Evolutionary conservation across 2,888 invertebrate species (phyloP).

Genomic region (Cylloceria caligata): DNA sequence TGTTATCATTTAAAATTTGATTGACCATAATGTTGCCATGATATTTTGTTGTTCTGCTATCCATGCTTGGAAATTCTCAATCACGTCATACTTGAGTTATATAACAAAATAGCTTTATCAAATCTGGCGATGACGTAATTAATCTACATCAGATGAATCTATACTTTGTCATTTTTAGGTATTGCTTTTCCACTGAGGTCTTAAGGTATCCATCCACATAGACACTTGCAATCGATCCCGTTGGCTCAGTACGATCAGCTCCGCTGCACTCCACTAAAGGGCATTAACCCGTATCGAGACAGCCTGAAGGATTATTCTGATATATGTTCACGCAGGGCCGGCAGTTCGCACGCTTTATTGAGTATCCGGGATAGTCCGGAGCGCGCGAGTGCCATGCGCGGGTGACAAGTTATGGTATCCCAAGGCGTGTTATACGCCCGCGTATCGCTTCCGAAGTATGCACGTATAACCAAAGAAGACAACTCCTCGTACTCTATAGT

Average conservation of each 20-base stretch:
- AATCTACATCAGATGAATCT: too few relatives aligned
- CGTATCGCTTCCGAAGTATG: constrained; percentile 46
- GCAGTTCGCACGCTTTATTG: constrained; percentile 72
- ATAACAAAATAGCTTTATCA: too few relatives aligned
- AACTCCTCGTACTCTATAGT: constrained; percentile 67
- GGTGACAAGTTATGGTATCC: constrained; percentile 79
- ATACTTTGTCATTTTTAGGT: too few relatives aligned
- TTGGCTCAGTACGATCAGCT: constrained; percentile 34
- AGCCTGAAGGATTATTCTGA: constrained; percentile 76
- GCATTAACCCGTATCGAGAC: constrained; percentile 49
- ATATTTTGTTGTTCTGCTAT: too few relatives aligned
- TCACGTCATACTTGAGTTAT: too few relatives aligned
- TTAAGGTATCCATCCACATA: not conserved
- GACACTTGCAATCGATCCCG: constrained; percentile 26
- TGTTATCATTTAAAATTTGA: too few relatives aligned
- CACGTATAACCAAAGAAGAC: constrained; percentile 73
- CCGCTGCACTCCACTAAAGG: not conserved
- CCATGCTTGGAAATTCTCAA: too few relatives aligned
- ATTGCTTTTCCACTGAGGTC: too few relatives aligned
- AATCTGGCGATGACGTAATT: too few relatives aligned
- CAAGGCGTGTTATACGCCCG: constrained; percentile 71
- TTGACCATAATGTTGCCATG: too few relatives aligned
- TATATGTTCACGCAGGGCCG: constrained; percentile 67
- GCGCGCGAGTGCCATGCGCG: constrained; percentile 64
- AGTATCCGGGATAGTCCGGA: constrained; percentile 63